Conservation (phyloP, 2,888 invertebrate genomes). For the Pterostichus madidus region DNA sequence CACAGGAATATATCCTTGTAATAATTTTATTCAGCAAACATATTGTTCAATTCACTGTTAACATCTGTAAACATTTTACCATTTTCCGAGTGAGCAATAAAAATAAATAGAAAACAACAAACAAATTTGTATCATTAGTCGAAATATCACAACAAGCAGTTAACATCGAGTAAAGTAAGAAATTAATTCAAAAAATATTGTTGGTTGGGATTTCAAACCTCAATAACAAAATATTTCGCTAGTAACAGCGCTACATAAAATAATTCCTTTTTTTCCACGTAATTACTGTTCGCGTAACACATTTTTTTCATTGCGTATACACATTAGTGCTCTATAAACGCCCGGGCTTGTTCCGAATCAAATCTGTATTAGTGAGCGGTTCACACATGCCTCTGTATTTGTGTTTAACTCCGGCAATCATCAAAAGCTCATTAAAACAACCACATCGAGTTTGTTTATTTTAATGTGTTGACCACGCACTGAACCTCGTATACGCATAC, state of each 20-base stretch:
- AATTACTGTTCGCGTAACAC: conserved; percentile 18
- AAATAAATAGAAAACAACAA: neutral
- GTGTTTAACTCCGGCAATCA: conserved; percentile 46
- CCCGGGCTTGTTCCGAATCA: conserved; percentile 29
- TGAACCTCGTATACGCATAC: no score
- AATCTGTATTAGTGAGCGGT: conserved; percentile 49
- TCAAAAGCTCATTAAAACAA: conserved; percentile 62
- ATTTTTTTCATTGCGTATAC: conserved; percentile 28
- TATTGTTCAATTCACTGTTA: no score
- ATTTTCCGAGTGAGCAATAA: neutral
- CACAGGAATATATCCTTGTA: no score
- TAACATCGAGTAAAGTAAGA: neutral
- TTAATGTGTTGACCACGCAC: conserved; percentile 35
- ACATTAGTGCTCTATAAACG: conserved; percentile 39
- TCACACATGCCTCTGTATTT: neutral
- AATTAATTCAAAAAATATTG: conserved; percentile 2
- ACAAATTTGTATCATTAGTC: neutral
- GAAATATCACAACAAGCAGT: neutral
- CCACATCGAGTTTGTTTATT: conserved; percentile 55
- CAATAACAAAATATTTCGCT: neutral
- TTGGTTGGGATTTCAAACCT: neutral
- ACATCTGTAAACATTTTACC: neutral
- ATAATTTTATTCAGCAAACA: no score
- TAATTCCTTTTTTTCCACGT: conserved; percentile 3
- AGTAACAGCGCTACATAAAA: neutral